Conservation (phyloP, 2,113 vertebrate species). For the Promerops cafer region DNA sequence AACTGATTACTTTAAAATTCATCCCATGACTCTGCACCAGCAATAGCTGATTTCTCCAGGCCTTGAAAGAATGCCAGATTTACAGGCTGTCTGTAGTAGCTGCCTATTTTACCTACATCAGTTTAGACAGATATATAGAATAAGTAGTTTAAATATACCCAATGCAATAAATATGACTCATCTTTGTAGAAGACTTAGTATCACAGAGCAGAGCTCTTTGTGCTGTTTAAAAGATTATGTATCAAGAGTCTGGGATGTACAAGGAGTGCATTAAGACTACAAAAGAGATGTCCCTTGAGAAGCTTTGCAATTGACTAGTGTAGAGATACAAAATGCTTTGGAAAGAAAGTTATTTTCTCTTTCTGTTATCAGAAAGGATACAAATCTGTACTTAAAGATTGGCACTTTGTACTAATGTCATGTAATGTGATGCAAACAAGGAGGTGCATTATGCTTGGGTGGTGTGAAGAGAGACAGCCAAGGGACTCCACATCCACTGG, state of each 20-base stretch:
- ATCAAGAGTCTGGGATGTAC: background rate
- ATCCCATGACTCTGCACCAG: background rate
- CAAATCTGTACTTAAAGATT: background rate
- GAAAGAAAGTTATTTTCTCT: background rate
- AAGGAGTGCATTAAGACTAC: background rate
- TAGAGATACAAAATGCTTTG: background rate
- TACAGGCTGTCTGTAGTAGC: background rate
- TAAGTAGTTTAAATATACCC: background rate
- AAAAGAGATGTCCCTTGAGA: background rate
- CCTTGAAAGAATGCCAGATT: background rate
- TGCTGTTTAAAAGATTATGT: background rate
- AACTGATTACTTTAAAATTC: conserved; percentile 28
- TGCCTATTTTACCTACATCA: background rate
- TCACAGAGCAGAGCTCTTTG: background rate
- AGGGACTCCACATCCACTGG: background rate
- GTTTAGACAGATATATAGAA: background rate
- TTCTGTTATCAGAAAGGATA: background rate
- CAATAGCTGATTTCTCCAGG: background rate
- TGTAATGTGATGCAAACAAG: background rate
- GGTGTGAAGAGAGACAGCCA: background rate
- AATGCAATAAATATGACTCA: background rate
- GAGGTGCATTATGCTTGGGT: background rate
- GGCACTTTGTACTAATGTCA: background rate
- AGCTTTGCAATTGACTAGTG: background rate
- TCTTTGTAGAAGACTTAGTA: background rate